Base-by-base conservation (phyloP, 53 echinoderm and acorn worm species). In the Temnopleurus reevesii region DNA sequence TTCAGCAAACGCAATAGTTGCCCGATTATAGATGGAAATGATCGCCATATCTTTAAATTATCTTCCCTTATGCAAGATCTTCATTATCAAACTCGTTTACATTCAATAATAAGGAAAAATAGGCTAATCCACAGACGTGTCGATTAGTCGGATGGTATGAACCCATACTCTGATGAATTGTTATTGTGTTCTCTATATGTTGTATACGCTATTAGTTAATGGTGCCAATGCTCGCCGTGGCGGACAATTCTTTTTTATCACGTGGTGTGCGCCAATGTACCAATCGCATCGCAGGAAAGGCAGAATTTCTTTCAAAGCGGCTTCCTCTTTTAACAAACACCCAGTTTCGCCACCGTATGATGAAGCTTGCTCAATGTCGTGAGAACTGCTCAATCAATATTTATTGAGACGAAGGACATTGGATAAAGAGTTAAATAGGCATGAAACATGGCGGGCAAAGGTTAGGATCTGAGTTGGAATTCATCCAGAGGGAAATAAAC, bases 401-500 rank as follows among this genome's bases (percentile, higher is more conserved):
- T 85, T 85, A 85, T 85, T 58, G 85, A 59, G 85, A 85, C 24
- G 85, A 85, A 85, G 85, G 85, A 85, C 85, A 45, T 30, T 0
- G 59, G 59, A 60, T 60, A 85, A 59, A 61, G 61, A 59, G 60
- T 60, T 59, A 61, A 60, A 59, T 41, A 85, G 23, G 59, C 26
- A 60, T 33, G 85, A 59, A 60, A 85, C 44, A 85, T 85, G 85
- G 46, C 85, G 61, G 27, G 60, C 85, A 85, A 85, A 85, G 85
- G 85, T 85, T 85, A 85, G 60, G 25, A 60, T 85, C 60, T 60
- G 59, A 59, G 44, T 85, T 85, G 85, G 85, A 85, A 85, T 85
- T 23, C 45, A 61, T 85, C 85, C 85, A 85, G 85, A 59, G 44
- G n/a, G 21, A 85, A 85, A 47, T 59, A 59, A 85, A 60, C 85